Conservation (phyloP, 2,797 vertebrate genomes). For the Anolis apletophallus region DNA sequence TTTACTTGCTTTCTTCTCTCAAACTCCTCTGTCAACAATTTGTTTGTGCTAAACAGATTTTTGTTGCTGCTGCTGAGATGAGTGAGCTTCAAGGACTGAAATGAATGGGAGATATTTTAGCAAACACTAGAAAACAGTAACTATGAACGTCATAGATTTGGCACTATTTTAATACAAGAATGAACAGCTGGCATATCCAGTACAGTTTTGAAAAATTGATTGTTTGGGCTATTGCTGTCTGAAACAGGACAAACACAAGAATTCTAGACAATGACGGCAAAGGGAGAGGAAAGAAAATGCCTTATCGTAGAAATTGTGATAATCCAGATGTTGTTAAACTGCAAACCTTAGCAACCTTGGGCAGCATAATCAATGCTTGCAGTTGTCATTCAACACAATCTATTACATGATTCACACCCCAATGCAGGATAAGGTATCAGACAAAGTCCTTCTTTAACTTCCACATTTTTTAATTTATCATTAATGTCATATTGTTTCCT, state of each 20-base stretch:
- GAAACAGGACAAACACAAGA: background rate
- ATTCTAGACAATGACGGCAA: background rate
- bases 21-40: background rate
- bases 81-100: background rate
- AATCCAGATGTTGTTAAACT: too few relatives aligned
- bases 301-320: too few relatives aligned
- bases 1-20: background rate
- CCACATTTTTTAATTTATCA: conserved; percentile 23
- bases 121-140: background rate
- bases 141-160: background rate
- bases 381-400: too few relatives aligned
- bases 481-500: conserved; percentile 15
- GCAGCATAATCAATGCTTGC: too few relatives aligned
- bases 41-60: background rate
- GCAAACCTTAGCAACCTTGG: too few relatives aligned
- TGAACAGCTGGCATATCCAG: background rate
- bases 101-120: background rate
- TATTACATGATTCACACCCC: background rate
- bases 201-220: background rate
- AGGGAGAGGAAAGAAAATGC: background rate
- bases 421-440: background rate
- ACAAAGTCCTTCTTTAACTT: background rate
- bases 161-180: background rate
- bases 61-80: background rate
- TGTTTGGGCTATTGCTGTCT: background rate